Evolutionary conservation across 92 coral and sea anemone species (phyloP), one percentile per base, ranked within the genome.

Genomic region (Zoanthus sociatus): DNA sequence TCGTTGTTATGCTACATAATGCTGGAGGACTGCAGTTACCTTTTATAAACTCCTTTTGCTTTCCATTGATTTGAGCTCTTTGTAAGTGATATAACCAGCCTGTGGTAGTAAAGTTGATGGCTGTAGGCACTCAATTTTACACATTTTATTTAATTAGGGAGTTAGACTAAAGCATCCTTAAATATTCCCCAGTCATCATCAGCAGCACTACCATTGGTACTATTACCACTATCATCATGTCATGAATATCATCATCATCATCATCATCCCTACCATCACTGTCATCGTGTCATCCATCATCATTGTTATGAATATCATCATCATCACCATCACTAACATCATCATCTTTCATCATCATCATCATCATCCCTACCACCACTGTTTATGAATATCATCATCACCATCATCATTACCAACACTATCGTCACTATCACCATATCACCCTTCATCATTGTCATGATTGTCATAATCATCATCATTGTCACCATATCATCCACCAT

Each of bases 11-110:
- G 60, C 33, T 42, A 30, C 18, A 55, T 17, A 51, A 56, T 58
- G 50, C 45, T 16, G 73, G 61, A 30, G 0, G 64, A 37, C 74
- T 21, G 4, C 12, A 81, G 66, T 13, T 18, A 9, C 18, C 61
- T 21, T 33, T 31, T 46, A 50, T 20, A 51, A 15, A 32, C 13
- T 21, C 2, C 42, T 47, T 37, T 84, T 51, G 64, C 33, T 16
- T 32, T 77, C 31, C 77, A 88, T 77, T 76, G 93, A 82, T 46
- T 73, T 56, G 48, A 91, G 83, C 56, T 91, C 77, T 55, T 84
- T 76, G 88, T 87, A 91, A 63, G 87, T 85, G 11, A 91, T 83
- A 14, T 86, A 77, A 26, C 93, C 93, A 82, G 93, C 90, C 93
- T 91, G 84, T 51, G 69, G 47, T 53, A 58, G 8, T 66, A 77